phyloP scores from a whole-genome alignment of 1,140 invertebrate genomes.

The Drosophila lowei region DNA sequence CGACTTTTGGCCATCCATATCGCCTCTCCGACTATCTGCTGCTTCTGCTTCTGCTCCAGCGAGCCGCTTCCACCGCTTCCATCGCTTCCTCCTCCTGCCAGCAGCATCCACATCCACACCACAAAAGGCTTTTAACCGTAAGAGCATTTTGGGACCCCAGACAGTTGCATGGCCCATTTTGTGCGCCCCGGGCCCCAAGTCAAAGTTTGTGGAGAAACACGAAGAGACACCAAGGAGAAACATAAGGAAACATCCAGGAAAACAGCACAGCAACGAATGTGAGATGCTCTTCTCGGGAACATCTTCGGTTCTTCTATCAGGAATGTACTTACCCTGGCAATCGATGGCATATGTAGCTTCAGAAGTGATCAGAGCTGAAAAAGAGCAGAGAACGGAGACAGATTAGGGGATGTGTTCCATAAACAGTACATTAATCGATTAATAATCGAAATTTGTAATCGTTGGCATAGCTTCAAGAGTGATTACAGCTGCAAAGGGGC shows the following conservation, averaged over 20 bases:
- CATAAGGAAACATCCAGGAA: background rate
- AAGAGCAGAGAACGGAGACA: no score
- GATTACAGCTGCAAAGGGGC: no score
- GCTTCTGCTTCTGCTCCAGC: conserved; percentile 1
- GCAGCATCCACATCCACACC: conserved; percentile 18
- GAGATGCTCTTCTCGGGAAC: conserved; percentile 3
- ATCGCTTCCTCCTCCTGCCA: background rate
- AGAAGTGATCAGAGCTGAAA: no score
- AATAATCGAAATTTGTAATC: no score
- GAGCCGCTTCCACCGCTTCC: background rate
- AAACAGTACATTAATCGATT: no score
- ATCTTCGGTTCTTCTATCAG: no score
- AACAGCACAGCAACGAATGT: background rate
- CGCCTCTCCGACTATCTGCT: conserved; percentile 36
- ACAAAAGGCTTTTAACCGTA: conserved; percentile 71
- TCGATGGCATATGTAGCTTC: no score
- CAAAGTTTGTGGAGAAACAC: conserved; percentile 42
- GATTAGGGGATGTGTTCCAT: no score
- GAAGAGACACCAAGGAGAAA: conserved; percentile 10
- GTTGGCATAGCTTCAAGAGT: no score
- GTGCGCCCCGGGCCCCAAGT: conserved; percentile 55
- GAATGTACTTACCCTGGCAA: no score
- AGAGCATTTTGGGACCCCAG: conserved; percentile 52
- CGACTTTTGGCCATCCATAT: conserved; percentile 38
- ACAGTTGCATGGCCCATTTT: conserved; percentile 78